These are phyloP conservation scores for Amphiura filiformis DNA, from an alignment of 35 echinoderm and acorn worm species.

Conservation along the genomic window DNA sequence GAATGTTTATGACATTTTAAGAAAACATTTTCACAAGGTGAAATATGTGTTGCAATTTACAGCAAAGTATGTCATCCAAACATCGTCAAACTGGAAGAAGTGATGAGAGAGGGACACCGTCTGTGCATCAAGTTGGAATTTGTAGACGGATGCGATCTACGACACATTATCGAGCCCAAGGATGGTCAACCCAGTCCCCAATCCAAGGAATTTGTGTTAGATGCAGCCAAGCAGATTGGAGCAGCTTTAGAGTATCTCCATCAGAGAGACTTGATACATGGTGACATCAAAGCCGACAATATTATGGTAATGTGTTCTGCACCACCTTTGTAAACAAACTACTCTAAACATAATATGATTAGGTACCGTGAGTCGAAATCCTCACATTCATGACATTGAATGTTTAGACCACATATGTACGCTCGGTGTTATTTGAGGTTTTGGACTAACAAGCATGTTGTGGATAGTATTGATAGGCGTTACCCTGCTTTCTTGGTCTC, in stretches of 20 bases:
- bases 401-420: too few relatives aligned
- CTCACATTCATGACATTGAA: too few relatives aligned
- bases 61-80: conserved; percentile 41
- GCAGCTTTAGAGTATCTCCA: conserved; percentile 27
- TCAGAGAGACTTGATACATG: conserved; percentile 2
- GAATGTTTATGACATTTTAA: too few relatives aligned
- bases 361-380: too few relatives aligned
- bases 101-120: conserved; percentile 1
- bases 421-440: too few relatives aligned
- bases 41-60: too few relatives aligned
- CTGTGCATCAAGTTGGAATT: conserved; percentile 29
- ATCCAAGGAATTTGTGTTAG: background rate
- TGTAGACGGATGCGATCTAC: conserved; percentile 12
- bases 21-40: too few relatives aligned
- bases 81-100: conserved; percentile 25
- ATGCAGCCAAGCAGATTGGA: conserved; percentile 32
- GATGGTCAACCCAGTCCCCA: conserved; percentile 24
- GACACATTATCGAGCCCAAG: conserved; percentile 5
- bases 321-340: too few relatives aligned
- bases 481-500: too few relatives aligned
- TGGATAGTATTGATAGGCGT: too few relatives aligned
- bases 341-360: too few relatives aligned
- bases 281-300: conserved; percentile 30
- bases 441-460: too few relatives aligned
- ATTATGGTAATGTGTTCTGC: background rate